phyloP scores from a whole-genome alignment of 1,140 invertebrate genomes.

The Geopemphigus sp. region DNA sequence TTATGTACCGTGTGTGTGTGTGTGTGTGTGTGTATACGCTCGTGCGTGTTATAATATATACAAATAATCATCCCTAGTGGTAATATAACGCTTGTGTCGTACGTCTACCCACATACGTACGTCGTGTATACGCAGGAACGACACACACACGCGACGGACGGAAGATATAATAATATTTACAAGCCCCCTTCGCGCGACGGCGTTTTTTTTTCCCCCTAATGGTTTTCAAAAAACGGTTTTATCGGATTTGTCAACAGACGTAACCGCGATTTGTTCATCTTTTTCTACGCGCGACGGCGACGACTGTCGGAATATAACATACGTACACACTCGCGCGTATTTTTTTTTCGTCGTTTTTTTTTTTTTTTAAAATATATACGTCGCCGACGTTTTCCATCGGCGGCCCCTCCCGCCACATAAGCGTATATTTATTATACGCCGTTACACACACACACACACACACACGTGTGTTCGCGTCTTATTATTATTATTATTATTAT shows the following conservation, averaged over 20 bases:
- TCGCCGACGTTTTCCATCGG: too few relatives aligned
- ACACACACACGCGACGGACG: not conserved
- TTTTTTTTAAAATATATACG: not conserved
- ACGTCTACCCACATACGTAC: too few relatives aligned
- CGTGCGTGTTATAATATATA: conserved; percentile 13
- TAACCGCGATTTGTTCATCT: not conserved
- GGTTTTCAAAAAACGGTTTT: not conserved
- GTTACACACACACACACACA: too few relatives aligned
- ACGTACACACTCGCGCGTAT: not conserved
- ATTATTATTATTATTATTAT: too few relatives aligned
- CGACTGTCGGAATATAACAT: too few relatives aligned
- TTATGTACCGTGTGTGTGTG: not conserved
- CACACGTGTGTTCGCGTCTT: not conserved
- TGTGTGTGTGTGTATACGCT: not conserved
- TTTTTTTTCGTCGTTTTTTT: not conserved
- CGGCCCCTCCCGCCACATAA: too few relatives aligned
- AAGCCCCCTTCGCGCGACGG: too few relatives aligned
- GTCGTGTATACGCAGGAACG: too few relatives aligned
- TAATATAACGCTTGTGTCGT: not conserved
- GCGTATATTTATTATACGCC: not conserved
- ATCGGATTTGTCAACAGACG: not conserved
- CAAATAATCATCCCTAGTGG: conserved; percentile 14
- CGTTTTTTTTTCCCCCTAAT: not conserved
- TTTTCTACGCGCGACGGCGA: too few relatives aligned
- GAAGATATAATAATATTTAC: not conserved